Base-by-base conservation (phyloP, 2,113 vertebrate genomes). In the Psammodynastes pulverulentus region DNA sequence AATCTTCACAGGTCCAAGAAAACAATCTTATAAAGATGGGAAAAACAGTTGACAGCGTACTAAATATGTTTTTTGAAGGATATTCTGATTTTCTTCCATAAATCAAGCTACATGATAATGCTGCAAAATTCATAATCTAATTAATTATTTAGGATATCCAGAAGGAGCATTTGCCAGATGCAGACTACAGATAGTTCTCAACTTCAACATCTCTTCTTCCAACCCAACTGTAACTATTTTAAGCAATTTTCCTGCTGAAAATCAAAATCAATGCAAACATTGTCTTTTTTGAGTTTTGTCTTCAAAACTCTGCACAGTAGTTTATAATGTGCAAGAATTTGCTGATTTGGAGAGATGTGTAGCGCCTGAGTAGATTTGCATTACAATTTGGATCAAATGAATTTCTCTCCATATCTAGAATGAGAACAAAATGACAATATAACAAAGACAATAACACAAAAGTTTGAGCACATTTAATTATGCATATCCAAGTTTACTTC, bases 61-160 rank as follows among this genome's bases (percentile, higher is more conserved):
- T 51, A 52, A 24, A 52, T 21, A 0, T 48, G 15, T n/a, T 84
- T 89, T 49, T 84, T 12, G 92, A 87, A 0, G 3, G 58, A 53
- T 89, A 87, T 23, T 91, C n/a, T 39, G 1, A n/a, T 89, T 21
- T 24, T 39, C 51, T 84, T 51, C 39, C 85, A 9, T 0, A 43
- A 26, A 34, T 19, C 85, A 90, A 54, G 91, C 24, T 89, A n/a
- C 89, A 93, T 92, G 87, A 9, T 3, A 89, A 91, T 86, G 89
- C 17, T 62, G 46, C 84, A 53, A 12, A 19, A 90, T 49, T 26
- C 24, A 13, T 88, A 17, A 39, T 21, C 56, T 93, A 19, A 24
- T 88, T 5, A 1, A 54, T 54, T 54, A 54, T 87, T 62, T 23
- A 90, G 19, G 2, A 5, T 5, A 91, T 46, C 34, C 26, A 1